Percentiles rank a stretch among this genome's conserved stretches.
phyloP scores from a whole-genome alignment of 2,888 invertebrate genomes.

The Acrobasis repandana region DNA sequence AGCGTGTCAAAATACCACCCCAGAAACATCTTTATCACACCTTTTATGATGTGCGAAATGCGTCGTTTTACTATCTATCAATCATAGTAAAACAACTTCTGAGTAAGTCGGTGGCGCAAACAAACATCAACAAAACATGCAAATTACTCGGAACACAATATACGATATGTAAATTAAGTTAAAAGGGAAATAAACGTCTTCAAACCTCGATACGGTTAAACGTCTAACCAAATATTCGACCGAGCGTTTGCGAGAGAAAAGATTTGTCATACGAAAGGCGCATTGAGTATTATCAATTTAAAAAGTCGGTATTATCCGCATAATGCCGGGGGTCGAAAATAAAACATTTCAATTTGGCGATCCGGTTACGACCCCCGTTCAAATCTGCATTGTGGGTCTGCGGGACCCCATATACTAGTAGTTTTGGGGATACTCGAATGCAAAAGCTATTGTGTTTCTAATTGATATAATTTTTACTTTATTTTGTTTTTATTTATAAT shows the following conservation, averaged over 20 bases:
- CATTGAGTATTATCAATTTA: slow-evolving; percentile 78
- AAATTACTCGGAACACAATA: slow-evolving; percentile 50
- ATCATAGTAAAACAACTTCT: slow-evolving; percentile 63
- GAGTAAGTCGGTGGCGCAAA: slow-evolving; percentile 63
- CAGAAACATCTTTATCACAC: slow-evolving; percentile 26
- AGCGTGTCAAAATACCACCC: slow-evolving; percentile 9
- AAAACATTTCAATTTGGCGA: slow-evolving; percentile 83
- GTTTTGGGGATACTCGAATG: slow-evolving; percentile 62
- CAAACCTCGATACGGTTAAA: slow-evolving; percentile 75
- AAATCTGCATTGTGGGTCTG: slow-evolving; percentile 78
- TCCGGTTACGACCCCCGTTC: slow-evolving; percentile 78
- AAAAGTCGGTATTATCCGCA: slow-evolving; percentile 73
- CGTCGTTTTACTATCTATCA: slow-evolving; percentile 55
- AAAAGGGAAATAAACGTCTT: slow-evolving; percentile 40
- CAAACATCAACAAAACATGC: slow-evolving; percentile 62
- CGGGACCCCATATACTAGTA: slow-evolving; percentile 74
- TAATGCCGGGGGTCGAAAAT: slow-evolving; percentile 68
- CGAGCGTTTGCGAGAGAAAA: slow-evolving; percentile 49
- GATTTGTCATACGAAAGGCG: slow-evolving; percentile 66
- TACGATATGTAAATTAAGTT: slow-evolving; percentile 62
- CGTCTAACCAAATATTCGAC: slow-evolving; percentile 72
- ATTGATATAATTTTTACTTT: background rate
- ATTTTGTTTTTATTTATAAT: no score
- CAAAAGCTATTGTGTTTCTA: slow-evolving; percentile 30
- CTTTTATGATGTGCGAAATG: slow-evolving; percentile 62